Evolutionary conservation across 1,140 invertebrate genomes (phyloP), one percentile per base, ranked within the genome.

Genomic region (Lucilia cuprina): DNA sequence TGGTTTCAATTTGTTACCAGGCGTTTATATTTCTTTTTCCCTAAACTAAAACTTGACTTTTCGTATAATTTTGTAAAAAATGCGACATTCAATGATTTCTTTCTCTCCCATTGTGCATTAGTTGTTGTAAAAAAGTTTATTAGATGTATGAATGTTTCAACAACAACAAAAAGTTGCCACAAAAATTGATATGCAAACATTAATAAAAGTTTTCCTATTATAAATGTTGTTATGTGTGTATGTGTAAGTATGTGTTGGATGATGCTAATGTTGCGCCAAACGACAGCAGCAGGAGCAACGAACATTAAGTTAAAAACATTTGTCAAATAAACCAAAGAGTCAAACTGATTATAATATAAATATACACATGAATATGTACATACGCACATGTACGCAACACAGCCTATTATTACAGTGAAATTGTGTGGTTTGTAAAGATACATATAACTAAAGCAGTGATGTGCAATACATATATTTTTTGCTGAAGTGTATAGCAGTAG

Each of bases 141-240:
- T n/a, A 55, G 7, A 14, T 55, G 50, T 55, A 14, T 70, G 19
- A 65, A 17, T 65, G 60, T 65, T 19, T 70, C 25, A 60, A 70
- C 17, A 21, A 30, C 25, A 30, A 30, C 25, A 30, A 30, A 30
- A 30, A 30, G 25, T 30, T 30, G 10, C 65, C 13, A 70, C 65
- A 70, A 70, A 70, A 70, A 70, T 70, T 70, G 21, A 70, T 70
- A n/a, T 70, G 10, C 65, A 70, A 70, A 70, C 65, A 70, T 70
- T 70, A 70, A 70, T 70, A 70, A 70, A 70, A 70, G 8, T 19
- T 70, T 70, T 70, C 19, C 65, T 25, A 21, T 21, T 70, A 21
- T 21, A 9, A 55, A 55, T 55, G 50, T 55, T 55, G 50, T 30
- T 30, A 30, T 30, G 1, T 30, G 25, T 30, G 1, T 30, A 3